Evolutionary conservation across 2,113 vertebrate genomes (phyloP), one percentile per base, ranked within the genome.

Genomic region (Podarcis raffonei): DNA sequence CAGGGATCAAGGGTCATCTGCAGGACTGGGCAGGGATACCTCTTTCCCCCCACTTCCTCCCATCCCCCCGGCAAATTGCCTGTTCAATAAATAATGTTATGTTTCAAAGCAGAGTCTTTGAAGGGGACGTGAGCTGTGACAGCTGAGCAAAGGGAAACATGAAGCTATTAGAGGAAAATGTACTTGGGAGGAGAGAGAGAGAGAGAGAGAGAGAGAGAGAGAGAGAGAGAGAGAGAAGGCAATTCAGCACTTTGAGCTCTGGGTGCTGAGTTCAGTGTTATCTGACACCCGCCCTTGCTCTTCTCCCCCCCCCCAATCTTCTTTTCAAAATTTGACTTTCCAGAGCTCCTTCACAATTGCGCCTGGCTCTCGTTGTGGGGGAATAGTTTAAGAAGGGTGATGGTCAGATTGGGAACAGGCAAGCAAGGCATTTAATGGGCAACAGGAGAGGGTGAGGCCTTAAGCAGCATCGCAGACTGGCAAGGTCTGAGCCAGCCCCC

Each of bases 61-160:
- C 66, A 78, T 78, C 42, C 7, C 42, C 7, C 23, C 32, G 39
- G 81, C 81, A 84, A 84, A 89, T 77, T 89, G 81, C 6, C 87
- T 78, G 72, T 68, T 89, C 87, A 83, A 89, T 84, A 84, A 89
- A 89, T 84, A 84, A 89, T 84, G 62, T 78, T 32, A 39, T 78
- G 62, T 78, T 84, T 89, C 62, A 35, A 39, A 84, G 74, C 25
- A 6, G 62, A 83, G 62, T 22, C 81, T 89, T 89, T 89, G 87
- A 78, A 84, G 74, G 87, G 75, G 87, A 89, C 15, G 23, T 69
- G 72, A 78, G 74, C 81, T 77, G 65, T 71, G 87, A 89, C 81
- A 89, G 86, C 87, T 89, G 81, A 89, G 74, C 72, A 83, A 84
- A 78, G 82, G 87, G 81, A 84, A 89, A 83, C 87, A 89, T 71